Conservation (phyloP, 2,113 vertebrate genomes). For the Plectropomus leopardus region DNA sequence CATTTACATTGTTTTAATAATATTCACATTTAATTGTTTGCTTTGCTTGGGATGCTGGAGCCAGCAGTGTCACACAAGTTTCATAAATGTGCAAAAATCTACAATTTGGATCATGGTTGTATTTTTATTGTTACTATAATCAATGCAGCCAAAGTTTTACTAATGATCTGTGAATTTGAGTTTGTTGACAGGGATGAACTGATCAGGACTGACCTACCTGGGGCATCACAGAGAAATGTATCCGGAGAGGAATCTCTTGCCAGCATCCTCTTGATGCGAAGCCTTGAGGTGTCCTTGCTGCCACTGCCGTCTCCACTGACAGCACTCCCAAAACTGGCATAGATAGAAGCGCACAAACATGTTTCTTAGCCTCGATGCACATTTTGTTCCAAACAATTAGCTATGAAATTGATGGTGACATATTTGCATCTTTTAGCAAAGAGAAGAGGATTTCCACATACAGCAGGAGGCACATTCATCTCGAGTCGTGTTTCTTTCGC, state of each 20-base stretch:
- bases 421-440: neutral
- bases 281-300: conserved; percentile 51
- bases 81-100: neutral
- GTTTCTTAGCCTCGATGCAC: neutral
- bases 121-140: conserved; percentile 1
- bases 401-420: neutral
- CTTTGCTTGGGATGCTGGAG: neutral
- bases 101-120: neutral
- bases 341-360: neutral
- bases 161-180: neutral
- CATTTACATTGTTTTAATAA: conserved; percentile 20
- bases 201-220: conserved; percentile 79
- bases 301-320: conserved; percentile 59
- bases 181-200: neutral
- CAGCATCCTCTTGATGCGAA: conserved; percentile 89
- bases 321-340: conserved; percentile 29
- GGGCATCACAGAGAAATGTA: conserved; percentile 93
- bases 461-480: neutral
- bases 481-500: neutral
- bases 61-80: neutral
- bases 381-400: neutral
- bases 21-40: conserved; percentile 10
- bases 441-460: neutral
- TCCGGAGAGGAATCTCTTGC: conserved; percentile 87
- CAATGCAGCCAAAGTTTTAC: neutral